phyloP scores from a whole-genome alignment of 92 coral and sea anemone species.

The Plumapathes pennacea region DNA sequence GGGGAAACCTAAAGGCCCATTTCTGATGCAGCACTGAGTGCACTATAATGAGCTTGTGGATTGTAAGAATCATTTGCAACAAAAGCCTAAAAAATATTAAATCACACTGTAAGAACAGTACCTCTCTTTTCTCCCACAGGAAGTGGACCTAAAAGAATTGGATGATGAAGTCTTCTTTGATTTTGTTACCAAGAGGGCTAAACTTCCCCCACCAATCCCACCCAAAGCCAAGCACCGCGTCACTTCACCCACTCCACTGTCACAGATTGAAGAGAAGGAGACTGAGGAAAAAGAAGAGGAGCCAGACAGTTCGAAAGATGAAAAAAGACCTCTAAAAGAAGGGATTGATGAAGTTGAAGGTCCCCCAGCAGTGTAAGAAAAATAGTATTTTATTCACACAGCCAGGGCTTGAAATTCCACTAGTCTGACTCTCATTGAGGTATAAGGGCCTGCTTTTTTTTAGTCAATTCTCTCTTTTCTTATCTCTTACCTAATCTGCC shows the following conservation, averaged over 20 bases:
- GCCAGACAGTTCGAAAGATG: constrained; percentile 35
- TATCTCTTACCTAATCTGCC: neutral
- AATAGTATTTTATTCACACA: too few relatives aligned
- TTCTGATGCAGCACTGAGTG: neutral
- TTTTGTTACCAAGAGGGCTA: constrained; percentile 65
- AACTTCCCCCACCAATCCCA: constrained; percentile 31
- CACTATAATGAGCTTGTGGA: too few relatives aligned
- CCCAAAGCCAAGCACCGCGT: constrained; percentile 24
- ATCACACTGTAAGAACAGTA: neutral
- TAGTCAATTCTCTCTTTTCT: neutral
- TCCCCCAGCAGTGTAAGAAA: too few relatives aligned
- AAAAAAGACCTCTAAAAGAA: constrained; percentile 11
- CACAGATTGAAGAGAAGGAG: constrained; percentile 46
- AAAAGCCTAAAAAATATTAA: too few relatives aligned
- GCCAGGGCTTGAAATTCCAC: too few relatives aligned
- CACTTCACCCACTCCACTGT: constrained; percentile 5
- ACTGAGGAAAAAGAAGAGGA: constrained; percentile 18
- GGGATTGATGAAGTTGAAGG: constrained; percentile 66
- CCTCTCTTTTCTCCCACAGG: neutral
- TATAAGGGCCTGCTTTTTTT: too few relatives aligned
- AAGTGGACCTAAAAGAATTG: constrained; percentile 18
- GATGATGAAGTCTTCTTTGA: constrained; percentile 96
- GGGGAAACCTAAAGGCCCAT: too few relatives aligned
- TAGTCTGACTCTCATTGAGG: too few relatives aligned
- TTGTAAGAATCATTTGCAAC: too few relatives aligned